Conservation (phyloP, 2,113 vertebrate genomes). For the Dicerorhinus sumatrensis region DNA sequence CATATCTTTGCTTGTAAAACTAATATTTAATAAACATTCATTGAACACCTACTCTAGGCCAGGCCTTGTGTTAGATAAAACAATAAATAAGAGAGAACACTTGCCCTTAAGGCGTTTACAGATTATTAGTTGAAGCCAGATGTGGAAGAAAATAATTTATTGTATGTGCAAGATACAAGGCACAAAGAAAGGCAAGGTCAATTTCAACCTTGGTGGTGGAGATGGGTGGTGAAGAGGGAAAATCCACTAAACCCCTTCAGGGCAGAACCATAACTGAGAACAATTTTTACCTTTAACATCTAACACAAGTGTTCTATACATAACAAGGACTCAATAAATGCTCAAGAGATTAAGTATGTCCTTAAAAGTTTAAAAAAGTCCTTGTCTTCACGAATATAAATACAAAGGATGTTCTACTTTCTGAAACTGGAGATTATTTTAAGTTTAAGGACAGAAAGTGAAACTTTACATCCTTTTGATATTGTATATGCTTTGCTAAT, state of each 20-base stretch:
- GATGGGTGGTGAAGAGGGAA: background rate
- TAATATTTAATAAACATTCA: constrained; percentile 1
- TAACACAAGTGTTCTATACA: background rate
- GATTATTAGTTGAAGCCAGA: background rate
- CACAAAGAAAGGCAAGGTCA: background rate
- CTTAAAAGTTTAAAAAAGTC: constrained; percentile 26
- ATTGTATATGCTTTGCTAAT: background rate
- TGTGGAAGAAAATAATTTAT: background rate
- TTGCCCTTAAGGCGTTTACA: background rate
- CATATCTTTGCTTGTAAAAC: background rate
- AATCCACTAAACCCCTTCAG: background rate
- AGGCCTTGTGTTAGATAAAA: constrained; percentile 2
- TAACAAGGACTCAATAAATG: background rate
- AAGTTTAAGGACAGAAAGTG: background rate
- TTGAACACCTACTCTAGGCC: background rate
- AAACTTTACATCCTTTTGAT: constrained; percentile 41
- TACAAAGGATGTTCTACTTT: constrained; percentile 9
- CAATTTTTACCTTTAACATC: background rate
- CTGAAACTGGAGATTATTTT: constrained; percentile 56
- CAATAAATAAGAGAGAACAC: background rate
- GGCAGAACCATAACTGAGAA: background rate
- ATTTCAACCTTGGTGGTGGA: background rate
- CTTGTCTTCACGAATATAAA: constrained; percentile 32
- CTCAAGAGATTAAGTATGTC: background rate
- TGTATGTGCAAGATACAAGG: background rate